These are phyloP conservation scores for Dasypolia templi DNA, from an alignment of 2,888 invertebrate species.

Conservation along the genomic window DNA sequence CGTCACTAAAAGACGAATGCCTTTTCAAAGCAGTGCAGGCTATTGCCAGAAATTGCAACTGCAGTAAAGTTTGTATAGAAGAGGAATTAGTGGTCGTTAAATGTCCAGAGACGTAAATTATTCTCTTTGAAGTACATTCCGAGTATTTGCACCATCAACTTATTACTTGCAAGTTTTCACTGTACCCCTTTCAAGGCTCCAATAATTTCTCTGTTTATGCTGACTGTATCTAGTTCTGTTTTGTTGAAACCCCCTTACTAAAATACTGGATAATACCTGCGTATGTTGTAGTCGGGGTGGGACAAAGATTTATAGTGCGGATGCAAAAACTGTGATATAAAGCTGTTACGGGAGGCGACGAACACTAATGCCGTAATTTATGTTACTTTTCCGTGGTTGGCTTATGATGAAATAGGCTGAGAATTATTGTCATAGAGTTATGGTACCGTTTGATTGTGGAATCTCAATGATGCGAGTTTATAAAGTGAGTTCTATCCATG, in stretches of 20 bases:
- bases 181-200: background rate
- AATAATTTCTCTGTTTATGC: background rate
- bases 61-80: slow-evolving; percentile 10
- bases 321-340: slow-evolving; percentile 63
- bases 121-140: background rate
- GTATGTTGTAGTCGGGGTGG: background rate
- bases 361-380: slow-evolving; percentile 50
- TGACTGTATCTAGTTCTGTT: background rate
- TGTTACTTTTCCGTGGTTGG: slow-evolving; percentile 24
- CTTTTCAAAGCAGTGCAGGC: slow-evolving; percentile 55
- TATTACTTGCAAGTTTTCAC: background rate
- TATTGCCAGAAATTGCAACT: slow-evolving; percentile 41
- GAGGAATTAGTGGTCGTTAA: slow-evolving; percentile 5
- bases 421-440: slow-evolving; percentile 18
- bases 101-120: slow-evolving; percentile 5
- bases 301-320: slow-evolving; percentile 48
- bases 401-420: slow-evolving; percentile 21
- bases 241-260: slow-evolving; percentile 30
- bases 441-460: background rate
- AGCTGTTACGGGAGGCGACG: slow-evolving; percentile 29
- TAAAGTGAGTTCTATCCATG: background rate
- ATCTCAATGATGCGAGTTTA: background rate
- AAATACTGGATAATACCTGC: slow-evolving; percentile 27
- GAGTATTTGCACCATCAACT: background rate
- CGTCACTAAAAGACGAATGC: slow-evolving; percentile 47